Conservation (phyloP, 2,797 vertebrate genomes). For the Lepus oiostolus region DNA sequence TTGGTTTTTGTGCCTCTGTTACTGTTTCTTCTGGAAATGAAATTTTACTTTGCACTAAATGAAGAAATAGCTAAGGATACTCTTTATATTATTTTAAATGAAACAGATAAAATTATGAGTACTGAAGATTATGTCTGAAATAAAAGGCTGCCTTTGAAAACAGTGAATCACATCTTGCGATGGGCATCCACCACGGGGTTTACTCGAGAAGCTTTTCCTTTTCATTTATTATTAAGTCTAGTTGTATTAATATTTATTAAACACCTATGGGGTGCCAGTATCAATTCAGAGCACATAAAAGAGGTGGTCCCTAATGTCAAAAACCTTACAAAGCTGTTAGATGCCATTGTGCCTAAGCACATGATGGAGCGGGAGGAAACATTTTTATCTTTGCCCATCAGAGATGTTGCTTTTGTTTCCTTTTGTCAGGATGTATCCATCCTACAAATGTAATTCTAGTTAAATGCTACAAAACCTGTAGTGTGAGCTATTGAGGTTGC, state of each 20-base stretch:
- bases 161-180: constrained; percentile 41
- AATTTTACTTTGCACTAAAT: constrained; percentile 55
- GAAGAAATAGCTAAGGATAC: constrained; percentile 1
- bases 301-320: not conserved
- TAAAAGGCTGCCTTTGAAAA: constrained; percentile 60
- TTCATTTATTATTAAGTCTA: constrained; percentile 69
- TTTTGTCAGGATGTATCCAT: not conserved
- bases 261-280: constrained; percentile 41
- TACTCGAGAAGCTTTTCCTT: constrained; percentile 23
- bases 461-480: constrained; percentile 19
- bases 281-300: constrained; percentile 47
- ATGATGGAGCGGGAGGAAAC: constrained; percentile 22
- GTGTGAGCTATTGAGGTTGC: constrained; percentile 45
- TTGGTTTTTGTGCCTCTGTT: constrained; percentile 54
- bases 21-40: constrained; percentile 64
- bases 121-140: constrained; percentile 58
- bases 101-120: constrained; percentile 63
- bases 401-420: not conserved
- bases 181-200: not conserved
- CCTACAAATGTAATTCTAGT: constrained; percentile 30
- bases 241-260: constrained; percentile 74
- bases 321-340: constrained; percentile 14
- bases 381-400: constrained; percentile 9
- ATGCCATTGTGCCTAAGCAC: not conserved
- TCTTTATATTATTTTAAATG: constrained; percentile 58